phyloP scores from a whole-genome alignment of 2,797 vertebrate genomes.

The Syngnathus rostellatus region DNA sequence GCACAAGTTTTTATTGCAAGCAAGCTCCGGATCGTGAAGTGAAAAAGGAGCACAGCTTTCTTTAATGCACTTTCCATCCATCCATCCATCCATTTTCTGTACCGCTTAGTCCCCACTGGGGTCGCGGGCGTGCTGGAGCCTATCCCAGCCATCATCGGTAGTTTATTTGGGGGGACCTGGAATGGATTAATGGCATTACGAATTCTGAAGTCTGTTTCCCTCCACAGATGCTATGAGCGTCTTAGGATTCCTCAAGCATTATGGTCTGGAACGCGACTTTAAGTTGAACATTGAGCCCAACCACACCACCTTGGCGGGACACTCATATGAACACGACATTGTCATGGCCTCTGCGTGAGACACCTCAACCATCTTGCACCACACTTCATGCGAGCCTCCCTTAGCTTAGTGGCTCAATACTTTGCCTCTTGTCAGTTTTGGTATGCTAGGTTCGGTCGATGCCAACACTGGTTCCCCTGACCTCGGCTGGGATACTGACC shows the following conservation, averaged over 20 bases:
- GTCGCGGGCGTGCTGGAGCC: too few relatives aligned
- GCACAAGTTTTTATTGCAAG: background rate
- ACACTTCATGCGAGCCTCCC: background rate
- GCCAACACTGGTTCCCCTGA: constrained; percentile 65
- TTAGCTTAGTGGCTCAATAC: background rate
- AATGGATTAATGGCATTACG: background rate
- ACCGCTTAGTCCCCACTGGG: too few relatives aligned
- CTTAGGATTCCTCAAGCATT: constrained; percentile 64
- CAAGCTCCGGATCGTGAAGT: too few relatives aligned
- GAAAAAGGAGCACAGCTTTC: background rate
- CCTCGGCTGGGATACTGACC: constrained; percentile 65
- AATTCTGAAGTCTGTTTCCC: constrained; percentile 5
- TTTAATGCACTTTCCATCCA: background rate
- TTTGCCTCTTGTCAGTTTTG: constrained; percentile 41
- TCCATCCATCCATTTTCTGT: too few relatives aligned
- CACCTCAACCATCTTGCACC: background rate
- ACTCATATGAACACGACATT: constrained; percentile 61
- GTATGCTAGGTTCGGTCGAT: constrained; percentile 67
- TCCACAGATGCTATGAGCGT: constrained; percentile 61
- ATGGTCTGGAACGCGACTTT: constrained; percentile 55
- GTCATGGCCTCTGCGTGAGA: constrained; percentile 59
- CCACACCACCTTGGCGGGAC: constrained; percentile 67
- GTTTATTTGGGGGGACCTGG: too few relatives aligned
- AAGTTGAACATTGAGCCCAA: constrained; percentile 69
- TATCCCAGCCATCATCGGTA: too few relatives aligned